Conservation (phyloP, 2,797 vertebrate genomes). For the Anisognathus igniventris region DNA sequence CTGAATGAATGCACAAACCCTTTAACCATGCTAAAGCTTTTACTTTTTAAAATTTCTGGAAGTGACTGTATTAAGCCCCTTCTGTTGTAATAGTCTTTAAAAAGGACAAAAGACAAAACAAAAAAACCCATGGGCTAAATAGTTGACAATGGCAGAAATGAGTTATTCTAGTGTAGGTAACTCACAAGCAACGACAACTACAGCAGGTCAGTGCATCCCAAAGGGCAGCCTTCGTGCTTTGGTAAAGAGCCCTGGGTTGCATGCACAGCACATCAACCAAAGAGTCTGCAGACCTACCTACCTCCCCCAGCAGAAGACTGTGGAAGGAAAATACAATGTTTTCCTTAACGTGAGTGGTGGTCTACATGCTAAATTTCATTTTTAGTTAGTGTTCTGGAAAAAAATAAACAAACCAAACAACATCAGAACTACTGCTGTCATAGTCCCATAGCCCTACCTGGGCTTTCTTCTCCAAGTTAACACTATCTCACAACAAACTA, state of each 20-base stretch:
- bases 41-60: background rate
- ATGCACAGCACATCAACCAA: rapidly evolving
- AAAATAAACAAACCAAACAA: background rate
- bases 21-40: background rate
- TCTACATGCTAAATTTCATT: background rate
- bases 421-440: background rate
- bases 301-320: background rate
- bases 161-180: background rate
- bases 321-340: background rate
- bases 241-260: background rate
- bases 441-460: background rate
- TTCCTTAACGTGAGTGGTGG: background rate
- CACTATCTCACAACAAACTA: background rate
- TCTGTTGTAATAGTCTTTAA: background rate
- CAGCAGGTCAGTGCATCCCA: background rate
- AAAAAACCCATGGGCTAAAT: background rate
- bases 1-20: background rate
- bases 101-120: background rate
- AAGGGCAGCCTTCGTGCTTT: background rate
- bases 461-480: background rate
- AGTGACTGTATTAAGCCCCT: background rate
- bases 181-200: background rate
- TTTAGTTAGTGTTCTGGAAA: background rate
- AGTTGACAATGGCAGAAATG: background rate
- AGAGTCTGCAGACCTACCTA: background rate